Conservation (phyloP, 2,797 vertebrate species). For the Hippocampus kuda region DNA sequence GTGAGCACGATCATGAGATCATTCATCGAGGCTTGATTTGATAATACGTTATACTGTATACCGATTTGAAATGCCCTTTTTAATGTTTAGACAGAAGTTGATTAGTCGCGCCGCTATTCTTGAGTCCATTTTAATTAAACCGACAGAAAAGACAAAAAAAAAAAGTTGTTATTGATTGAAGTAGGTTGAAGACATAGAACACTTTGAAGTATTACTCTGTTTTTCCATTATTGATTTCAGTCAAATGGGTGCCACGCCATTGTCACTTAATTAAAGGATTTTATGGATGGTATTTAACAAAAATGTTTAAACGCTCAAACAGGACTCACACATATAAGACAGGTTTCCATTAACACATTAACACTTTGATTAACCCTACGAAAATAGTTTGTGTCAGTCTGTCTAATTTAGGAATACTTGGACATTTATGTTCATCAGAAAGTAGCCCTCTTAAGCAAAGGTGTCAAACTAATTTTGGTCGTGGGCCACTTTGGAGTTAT, state of each 20-base stretch:
- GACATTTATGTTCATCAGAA: not conserved
- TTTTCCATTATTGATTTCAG: conserved; percentile 52
- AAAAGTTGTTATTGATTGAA: conserved; percentile 40
- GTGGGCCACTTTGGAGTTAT: no score
- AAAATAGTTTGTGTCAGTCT: conserved; percentile 6
- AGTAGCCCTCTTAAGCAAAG: not conserved
- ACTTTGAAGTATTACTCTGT: conserved; percentile 18
- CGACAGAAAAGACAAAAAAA: conserved; percentile 26
- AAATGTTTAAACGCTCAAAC: conserved; percentile 2
- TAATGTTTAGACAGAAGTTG: conserved; percentile 34
- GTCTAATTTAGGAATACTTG: not conserved
- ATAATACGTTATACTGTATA: conserved; percentile 47
- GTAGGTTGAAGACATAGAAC: conserved; percentile 31
- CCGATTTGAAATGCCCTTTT: conserved; percentile 28
- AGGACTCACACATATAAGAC: not conserved
- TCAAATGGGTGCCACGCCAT: conserved; percentile 11
- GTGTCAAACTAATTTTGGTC: no score
- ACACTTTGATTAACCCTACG: conserved; percentile 31
- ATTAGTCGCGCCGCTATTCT: conserved; percentile 27
- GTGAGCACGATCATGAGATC: conserved; percentile 52
- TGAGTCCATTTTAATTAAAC: conserved; percentile 25
- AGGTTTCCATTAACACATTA: conserved; percentile 9
- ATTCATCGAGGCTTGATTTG: conserved; percentile 44
- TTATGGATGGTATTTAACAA: not conserved
- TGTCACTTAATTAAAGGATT: conserved; percentile 1